These are phyloP conservation scores for Brotula barbata DNA, from an alignment of 2,797 vertebrate genomes.

Conservation along the genomic window DNA sequence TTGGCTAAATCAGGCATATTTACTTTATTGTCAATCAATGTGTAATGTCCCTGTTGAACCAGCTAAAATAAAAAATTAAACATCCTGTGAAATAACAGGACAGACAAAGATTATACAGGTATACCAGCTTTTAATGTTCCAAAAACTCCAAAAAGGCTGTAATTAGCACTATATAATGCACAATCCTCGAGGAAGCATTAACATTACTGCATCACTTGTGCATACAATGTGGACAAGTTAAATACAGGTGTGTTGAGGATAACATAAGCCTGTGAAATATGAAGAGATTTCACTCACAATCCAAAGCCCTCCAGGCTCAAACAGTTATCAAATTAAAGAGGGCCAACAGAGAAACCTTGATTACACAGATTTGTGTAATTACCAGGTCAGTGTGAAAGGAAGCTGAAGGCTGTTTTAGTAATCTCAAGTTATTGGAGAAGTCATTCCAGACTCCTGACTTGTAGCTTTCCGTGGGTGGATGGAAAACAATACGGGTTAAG, in stretches of 20 bases:
- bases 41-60: too few species aligned
- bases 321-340: slow-evolving; percentile 19
- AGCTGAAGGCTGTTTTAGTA: slow-evolving; percentile 50
- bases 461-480: slow-evolving; percentile 55
- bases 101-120: too few species aligned
- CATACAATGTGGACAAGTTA: slow-evolving; percentile 26
- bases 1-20: too few species aligned
- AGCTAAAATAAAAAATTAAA: too few species aligned
- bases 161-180: slow-evolving; percentile 34
- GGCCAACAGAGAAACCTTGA: slow-evolving; percentile 11
- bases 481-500: slow-evolving; percentile 59
- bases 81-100: too few species aligned
- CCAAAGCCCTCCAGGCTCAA: slow-evolving; percentile 10
- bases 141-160: too few species aligned
- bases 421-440: slow-evolving; percentile 55
- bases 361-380: slow-evolving; percentile 25
- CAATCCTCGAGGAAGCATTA: background rate
- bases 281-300: slow-evolving; percentile 42
- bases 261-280: slow-evolving; percentile 32
- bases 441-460: slow-evolving; percentile 64
- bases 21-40: too few species aligned
- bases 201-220: slow-evolving; percentile 48
- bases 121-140: too few species aligned
- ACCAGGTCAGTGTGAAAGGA: slow-evolving; percentile 33
- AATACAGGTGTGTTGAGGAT: slow-evolving; percentile 26